A percentile compares a stretch with the other conserved stretches of the same genome.
Conservation (phyloP, 23 tunicate genomes). For the Halocynthia aurantium region DNA sequence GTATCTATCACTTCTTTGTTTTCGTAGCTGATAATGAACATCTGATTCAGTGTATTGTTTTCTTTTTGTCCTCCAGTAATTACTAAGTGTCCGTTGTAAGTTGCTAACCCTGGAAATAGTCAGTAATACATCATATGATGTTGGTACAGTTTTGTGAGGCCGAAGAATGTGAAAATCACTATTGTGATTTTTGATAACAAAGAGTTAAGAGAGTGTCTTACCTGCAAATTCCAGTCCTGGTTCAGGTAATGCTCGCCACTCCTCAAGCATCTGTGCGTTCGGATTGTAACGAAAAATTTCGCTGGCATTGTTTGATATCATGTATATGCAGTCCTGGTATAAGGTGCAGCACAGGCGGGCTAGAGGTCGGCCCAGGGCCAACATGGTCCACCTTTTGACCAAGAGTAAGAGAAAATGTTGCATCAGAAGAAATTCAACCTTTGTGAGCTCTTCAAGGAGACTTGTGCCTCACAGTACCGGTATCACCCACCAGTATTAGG, state of each 20-base stretch:
- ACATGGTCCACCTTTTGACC: conserved; percentile 54
- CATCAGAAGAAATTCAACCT: neutral
- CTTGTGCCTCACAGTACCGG: neutral
- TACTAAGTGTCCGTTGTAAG: conserved; percentile 70
- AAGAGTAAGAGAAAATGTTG: neutral
- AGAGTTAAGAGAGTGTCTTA: neutral
- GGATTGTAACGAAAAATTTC: conserved; percentile 84
- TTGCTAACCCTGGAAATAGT: conserved; percentile 54
- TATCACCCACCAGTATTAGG: neutral
- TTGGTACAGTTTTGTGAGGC: neutral
- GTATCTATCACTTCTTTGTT: conserved; percentile 52
- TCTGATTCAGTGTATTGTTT: conserved; percentile 76
- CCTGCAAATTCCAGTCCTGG: conserved; percentile 94
- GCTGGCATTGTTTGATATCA: conserved; percentile 85
- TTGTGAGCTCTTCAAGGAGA: neutral
- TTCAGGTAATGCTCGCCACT: conserved; percentile 71
- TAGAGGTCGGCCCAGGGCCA: conserved; percentile 77
- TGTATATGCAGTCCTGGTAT: conserved; percentile 76
- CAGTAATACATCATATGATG: neutral
- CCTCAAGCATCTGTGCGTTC: conserved; percentile 44
- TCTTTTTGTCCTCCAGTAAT: conserved; percentile 95
- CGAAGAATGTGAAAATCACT: neutral
- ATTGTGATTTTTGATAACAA: neutral
- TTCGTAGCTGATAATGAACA: conserved; percentile 63
- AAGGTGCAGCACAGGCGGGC: conserved; percentile 86